These are phyloP conservation scores for Anarhynchus alexandrinus DNA, from an alignment of 2,113 vertebrate species.

Conservation along the genomic window DNA sequence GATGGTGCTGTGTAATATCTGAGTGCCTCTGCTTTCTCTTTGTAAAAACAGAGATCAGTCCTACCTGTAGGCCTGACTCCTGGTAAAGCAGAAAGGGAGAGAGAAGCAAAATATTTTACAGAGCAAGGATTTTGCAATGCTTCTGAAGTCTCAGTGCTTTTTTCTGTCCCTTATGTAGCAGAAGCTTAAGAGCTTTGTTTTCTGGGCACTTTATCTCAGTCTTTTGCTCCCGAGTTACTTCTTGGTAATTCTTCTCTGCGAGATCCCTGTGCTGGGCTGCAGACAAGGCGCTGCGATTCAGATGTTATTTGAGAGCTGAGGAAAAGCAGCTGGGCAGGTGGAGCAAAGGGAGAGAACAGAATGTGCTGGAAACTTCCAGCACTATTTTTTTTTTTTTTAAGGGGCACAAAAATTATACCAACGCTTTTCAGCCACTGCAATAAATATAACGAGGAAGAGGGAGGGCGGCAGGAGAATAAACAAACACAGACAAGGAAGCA, in stretches of 20 bases:
- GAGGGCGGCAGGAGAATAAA: neutral
- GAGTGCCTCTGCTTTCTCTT: neutral
- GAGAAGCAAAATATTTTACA: neutral
- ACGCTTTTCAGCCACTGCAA: neutral
- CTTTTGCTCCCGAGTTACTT: neutral
- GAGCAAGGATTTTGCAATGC: neutral
- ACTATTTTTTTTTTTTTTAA: neutral
- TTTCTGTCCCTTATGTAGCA: neutral
- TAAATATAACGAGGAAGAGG: accelerated
- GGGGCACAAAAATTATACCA: neutral
- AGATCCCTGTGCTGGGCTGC: neutral
- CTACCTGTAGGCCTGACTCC: neutral
- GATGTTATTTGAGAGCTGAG: conserved; percentile 14
- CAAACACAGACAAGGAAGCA: neutral
- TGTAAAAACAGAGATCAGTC: neutral
- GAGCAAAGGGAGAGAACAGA: conserved; percentile 46
- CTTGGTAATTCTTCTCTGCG: neutral
- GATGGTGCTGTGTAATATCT: neutral
- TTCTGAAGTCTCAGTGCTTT: neutral
- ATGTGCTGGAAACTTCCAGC: conserved; percentile 77
- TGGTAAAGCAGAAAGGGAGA: neutral
- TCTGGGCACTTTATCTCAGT: neutral
- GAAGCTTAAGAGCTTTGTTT: neutral
- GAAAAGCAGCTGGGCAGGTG: conserved; percentile 51
- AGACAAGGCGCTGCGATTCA: neutral